Evolutionary conservation across 2,797 vertebrate genomes (phyloP).

Genomic region (Diplodus puntazzo): DNA sequence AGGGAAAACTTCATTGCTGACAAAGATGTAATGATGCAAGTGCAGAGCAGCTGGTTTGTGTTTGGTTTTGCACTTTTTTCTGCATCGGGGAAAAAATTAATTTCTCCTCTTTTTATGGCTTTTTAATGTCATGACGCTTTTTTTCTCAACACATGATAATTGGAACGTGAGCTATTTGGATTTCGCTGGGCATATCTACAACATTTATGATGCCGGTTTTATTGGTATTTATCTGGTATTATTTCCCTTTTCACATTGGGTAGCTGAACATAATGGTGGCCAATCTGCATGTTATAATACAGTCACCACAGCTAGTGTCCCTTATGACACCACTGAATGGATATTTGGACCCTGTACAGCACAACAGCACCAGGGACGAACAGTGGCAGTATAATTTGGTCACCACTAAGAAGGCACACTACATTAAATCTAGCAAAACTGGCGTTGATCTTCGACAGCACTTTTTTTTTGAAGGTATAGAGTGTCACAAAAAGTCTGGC

Average conservation of each 20-base stretch:
- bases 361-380: background rate
- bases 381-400: background rate
- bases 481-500: conserved; percentile 9
- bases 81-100: background rate
- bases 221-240: no score
- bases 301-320: background rate
- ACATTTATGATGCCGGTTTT: background rate
- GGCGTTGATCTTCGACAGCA: background rate
- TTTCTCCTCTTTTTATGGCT: background rate
- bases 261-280: background rate
- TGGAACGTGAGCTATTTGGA: background rate
- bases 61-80: background rate
- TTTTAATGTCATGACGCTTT: background rate
- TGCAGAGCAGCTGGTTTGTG: background rate
- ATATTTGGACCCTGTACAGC: background rate
- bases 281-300: background rate
- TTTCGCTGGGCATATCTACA: background rate
- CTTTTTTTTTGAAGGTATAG: conserved; percentile 3
- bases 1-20: conserved; percentile 4
- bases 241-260: background rate
- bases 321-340: background rate
- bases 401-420: background rate
- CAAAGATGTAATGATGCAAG: background rate
- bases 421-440: background rate
- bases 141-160: background rate